Evolutionary conservation across 2,113 vertebrate genomes (phyloP), one percentile per base, ranked within the genome.

Genomic region (Lepus americanus): DNA sequence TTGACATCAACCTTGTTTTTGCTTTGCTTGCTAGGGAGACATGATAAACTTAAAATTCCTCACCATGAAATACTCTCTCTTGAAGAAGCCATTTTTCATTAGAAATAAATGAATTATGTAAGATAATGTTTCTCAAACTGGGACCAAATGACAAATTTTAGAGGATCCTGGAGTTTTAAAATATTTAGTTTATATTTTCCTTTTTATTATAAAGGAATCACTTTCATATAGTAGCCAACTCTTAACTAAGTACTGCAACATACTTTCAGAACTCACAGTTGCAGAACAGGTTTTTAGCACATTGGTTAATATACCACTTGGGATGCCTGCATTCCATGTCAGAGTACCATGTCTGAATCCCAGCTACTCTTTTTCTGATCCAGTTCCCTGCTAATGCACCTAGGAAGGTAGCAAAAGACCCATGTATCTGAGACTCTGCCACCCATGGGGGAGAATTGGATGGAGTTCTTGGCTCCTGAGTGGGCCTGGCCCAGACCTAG

Each of bases 71-170:
- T 81, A 77, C 39, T 87, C 90, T 55, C 51, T 67, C 64, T 81
- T 77, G 66, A 92, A 93, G 44, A 93, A 96, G 91, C 51, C 13
- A 20, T 63, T 16, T 94, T 79, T 89, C 70, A 63, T 93, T 80
- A 82, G 66, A 95, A 89, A 93, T 31, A 64, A 33, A 59, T 44
- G 25, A 76, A 64, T 93, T 76, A 19, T 69, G 5, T 31, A 73
- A 93, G 44, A 86, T 25, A 20, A 19, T 91, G 59, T 66, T 95
- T 96, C 70, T 87, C 51, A 82, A 70, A 94, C 23, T 73, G 22
- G 49, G 3, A 81, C 94, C 64, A 94, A 88, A 76, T 69, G n/a
- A 44, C 53, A 86, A 39, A 92, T 82, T 73, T 69, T 93, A n/a
- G 67, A 22, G 20, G 53, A 76, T 87, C 53, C 69, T 84, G 77